A percentile compares a stretch with the other conserved stretches of the same genome.
phyloP scores from a whole-genome alignment of 2,113 vertebrate species.

The Baryphthengus martii region DNA sequence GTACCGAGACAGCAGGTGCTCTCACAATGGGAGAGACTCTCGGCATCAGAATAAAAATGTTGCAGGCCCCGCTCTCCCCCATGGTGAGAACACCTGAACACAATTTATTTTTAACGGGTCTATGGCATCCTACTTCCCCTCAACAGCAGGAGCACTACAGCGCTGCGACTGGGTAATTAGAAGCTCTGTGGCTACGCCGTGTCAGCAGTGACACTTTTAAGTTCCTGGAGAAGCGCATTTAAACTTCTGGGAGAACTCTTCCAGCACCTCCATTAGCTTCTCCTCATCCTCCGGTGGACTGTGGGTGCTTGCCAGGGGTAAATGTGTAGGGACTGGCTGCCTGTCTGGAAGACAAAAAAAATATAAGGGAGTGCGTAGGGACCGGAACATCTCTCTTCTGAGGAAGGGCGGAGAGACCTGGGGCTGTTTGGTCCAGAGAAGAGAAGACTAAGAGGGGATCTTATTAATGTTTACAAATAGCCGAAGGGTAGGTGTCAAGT shows the following conservation, averaged over 20 bases:
- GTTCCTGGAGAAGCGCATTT: slow-evolving; percentile 2
- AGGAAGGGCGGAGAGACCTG: too few relatives aligned
- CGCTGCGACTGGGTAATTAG: background rate
- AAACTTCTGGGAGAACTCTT: slow-evolving; percentile 74
- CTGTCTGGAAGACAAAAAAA: slow-evolving; percentile 66
- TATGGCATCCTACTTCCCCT: background rate
- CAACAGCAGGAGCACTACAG: background rate
- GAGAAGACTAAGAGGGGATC: too few relatives aligned
- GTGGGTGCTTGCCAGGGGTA: slow-evolving; percentile 74
- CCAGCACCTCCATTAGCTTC: slow-evolving; percentile 67
- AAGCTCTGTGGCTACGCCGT: background rate
- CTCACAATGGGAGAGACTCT: background rate
- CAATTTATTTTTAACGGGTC: background rate
- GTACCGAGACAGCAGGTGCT: background rate
- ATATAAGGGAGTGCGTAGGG: too few relatives aligned
- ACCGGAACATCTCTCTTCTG: too few relatives aligned
- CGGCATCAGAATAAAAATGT: background rate
- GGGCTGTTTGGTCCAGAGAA: too few relatives aligned
- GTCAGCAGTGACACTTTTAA: background rate
- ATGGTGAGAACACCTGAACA: background rate
- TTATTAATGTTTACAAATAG: too few relatives aligned
- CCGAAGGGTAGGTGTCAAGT: too few relatives aligned
- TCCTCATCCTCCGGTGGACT: slow-evolving; percentile 72
- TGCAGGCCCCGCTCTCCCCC: background rate
- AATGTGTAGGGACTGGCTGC: slow-evolving; percentile 74